Evolutionary conservation across 1,140 invertebrate genomes (phyloP).

Genomic region (Glomeris maerens): DNA sequence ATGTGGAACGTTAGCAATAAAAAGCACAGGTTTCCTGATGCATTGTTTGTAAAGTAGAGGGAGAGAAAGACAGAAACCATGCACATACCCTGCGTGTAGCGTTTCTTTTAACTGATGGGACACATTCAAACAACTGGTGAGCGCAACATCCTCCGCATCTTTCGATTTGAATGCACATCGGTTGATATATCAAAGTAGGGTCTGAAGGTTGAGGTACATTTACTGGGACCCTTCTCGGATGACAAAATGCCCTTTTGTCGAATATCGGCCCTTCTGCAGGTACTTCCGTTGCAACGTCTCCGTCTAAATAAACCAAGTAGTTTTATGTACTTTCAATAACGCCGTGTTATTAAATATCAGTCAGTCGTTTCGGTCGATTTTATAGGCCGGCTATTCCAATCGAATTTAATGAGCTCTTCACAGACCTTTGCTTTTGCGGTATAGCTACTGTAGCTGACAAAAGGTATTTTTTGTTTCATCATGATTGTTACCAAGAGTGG

Average conservation of each 20-base stretch:
- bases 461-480: too few species aligned
- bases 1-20: too few species aligned
- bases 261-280: slow-evolving; percentile 7
- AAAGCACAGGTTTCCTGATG: too few species aligned
- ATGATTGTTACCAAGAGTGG: too few species aligned
- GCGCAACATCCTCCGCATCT: slow-evolving; percentile 55
- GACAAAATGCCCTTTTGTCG: slow-evolving; percentile 11
- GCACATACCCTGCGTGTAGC: slow-evolving; percentile 7
- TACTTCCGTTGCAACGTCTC: neutral
- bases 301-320: neutral
- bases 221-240: slow-evolving; percentile 5
- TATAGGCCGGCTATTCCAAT: too few species aligned
- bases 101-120: slow-evolving; percentile 29
- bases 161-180: slow-evolving; percentile 47
- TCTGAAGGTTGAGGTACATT: slow-evolving; percentile 24
- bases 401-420: too few species aligned
- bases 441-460: too few species aligned
- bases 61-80: too few species aligned
- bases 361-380: too few species aligned
- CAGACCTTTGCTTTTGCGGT: too few species aligned
- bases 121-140: slow-evolving; percentile 44
- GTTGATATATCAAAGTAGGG: slow-evolving; percentile 41
- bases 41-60: too few species aligned
- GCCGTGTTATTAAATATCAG: too few species aligned
- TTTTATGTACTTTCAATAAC: neutral